Evolutionary conservation across 1,140 invertebrate genomes (phyloP).

Genomic region (Panagrolaimus sp.): DNA sequence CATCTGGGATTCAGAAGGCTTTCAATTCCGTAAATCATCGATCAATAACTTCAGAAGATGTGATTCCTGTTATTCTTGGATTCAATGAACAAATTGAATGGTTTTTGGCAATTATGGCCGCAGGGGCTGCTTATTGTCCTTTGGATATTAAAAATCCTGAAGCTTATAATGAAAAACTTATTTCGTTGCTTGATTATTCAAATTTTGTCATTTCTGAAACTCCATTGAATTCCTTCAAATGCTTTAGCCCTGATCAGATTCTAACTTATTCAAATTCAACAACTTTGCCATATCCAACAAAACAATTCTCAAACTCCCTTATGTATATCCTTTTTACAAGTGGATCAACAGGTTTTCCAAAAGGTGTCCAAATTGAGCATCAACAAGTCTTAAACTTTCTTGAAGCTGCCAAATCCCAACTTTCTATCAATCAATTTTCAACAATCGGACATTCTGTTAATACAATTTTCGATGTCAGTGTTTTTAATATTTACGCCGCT

Average conservation of each 20-base stretch:
- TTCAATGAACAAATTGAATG: conserved; percentile 17
- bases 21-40: not conserved
- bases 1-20: not conserved
- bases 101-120: conserved; percentile 29
- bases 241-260: not conserved
- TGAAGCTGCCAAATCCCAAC: conserved; percentile 23
- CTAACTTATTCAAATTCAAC: not conserved
- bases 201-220: not conserved
- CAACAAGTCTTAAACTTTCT: conserved; percentile 34
- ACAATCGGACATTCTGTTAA: conserved; percentile 45
- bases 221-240: not conserved
- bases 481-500: conserved; percentile 47
- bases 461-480: conserved; percentile 43
- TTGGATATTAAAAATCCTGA: conserved; percentile 31
- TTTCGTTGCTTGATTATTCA: conserved; percentile 21
- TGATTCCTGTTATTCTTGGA: conserved; percentile 16
- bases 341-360: conserved; percentile 50
- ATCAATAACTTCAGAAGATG: conserved; percentile 14
- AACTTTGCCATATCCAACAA: not conserved
- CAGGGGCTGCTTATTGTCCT: conserved; percentile 34
- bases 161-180: conserved; percentile 10
- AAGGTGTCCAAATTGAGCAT: conserved; percentile 40
- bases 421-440: conserved; percentile 19
- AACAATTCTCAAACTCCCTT: conserved; percentile 20
- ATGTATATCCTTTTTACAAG: conserved; percentile 48